Evolutionary conservation across 2,113 vertebrate species (phyloP), one percentile per base, ranked within the genome.

Genomic region (Bubo bubo): DNA sequence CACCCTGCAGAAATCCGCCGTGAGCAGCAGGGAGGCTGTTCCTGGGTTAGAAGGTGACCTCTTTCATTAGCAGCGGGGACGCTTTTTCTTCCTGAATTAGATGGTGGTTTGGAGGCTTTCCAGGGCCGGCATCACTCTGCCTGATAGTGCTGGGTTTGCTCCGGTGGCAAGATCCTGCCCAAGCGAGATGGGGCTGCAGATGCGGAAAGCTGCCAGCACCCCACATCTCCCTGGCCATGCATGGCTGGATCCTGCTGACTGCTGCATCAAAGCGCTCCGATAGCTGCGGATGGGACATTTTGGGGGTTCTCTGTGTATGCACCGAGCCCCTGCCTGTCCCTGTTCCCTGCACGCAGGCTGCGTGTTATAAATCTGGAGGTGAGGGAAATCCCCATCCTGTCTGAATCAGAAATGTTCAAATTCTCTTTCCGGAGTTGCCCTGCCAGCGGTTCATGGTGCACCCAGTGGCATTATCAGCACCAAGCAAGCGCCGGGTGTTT

Each of bases 1-100:
- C 28, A 3, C 32, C 50, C 64, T 30, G 22, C 79, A 85, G 90
- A 74, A 56, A 4, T 52, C n/a, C 71, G 71, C 52, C 0, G 0
- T 1, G 3, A 13, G 2, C 2, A 7, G 39, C 68, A 47, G 27
- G 35, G 32, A 59, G 24, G 35, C 18, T 43, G 22, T 83, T 97
- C 81, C 91, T 95, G 77, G 92, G 89, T 96, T 80, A 82, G 96
- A 97, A 98, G 96, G 97, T 97, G 96, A 96, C 97, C 96, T 96
- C 91, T 95, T 77, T 70, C 75, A 53, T 91, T 27, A 91, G 83
- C 94, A 85, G 79, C 82, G 77, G 84, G 68, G 63, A 84, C 0
- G 1, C 90, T 85, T 80, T 80, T 85, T 85, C 82, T 70, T 50
- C 89, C 74, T 10, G 58, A 66, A 73, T 88, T 88, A 71, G 86